phyloP scores from a whole-genome alignment of 2,113 vertebrate genomes.

The Nanger granti region DNA sequence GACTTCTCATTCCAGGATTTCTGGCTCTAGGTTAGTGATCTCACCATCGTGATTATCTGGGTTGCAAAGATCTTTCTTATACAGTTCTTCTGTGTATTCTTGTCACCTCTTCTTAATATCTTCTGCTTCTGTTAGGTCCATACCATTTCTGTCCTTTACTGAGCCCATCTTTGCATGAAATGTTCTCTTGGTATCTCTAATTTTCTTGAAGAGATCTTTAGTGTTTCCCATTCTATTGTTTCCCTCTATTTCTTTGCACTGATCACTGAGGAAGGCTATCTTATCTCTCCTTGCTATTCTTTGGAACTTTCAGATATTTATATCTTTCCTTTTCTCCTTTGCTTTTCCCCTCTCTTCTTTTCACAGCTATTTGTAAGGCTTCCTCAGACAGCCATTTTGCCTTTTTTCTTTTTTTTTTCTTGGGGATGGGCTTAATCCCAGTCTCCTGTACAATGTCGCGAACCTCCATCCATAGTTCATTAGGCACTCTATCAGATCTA shows the following conservation, averaged over 20 bases:
- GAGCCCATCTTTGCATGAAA: background rate
- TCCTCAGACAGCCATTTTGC: background rate
- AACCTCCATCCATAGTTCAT: background rate
- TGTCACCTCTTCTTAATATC: background rate
- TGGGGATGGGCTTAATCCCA: background rate
- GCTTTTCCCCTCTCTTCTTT: background rate
- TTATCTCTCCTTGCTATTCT: background rate
- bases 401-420: background rate
- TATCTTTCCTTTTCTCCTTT: background rate
- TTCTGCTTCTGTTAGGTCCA: background rate
- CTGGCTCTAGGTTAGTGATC: background rate
- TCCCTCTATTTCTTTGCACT: background rate
- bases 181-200: background rate
- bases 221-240: background rate
- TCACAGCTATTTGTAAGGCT: background rate
- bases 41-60: background rate
- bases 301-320: background rate
- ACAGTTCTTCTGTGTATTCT: background rate
- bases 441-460: rapidly evolving
- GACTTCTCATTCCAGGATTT: background rate
- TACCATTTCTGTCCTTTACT: background rate
- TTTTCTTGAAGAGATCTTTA: background rate
- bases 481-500: background rate
- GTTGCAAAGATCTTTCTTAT: background rate
- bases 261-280: background rate